Conservation (phyloP, 92 coral and sea anemone species). For the Porites evermanni region DNA sequence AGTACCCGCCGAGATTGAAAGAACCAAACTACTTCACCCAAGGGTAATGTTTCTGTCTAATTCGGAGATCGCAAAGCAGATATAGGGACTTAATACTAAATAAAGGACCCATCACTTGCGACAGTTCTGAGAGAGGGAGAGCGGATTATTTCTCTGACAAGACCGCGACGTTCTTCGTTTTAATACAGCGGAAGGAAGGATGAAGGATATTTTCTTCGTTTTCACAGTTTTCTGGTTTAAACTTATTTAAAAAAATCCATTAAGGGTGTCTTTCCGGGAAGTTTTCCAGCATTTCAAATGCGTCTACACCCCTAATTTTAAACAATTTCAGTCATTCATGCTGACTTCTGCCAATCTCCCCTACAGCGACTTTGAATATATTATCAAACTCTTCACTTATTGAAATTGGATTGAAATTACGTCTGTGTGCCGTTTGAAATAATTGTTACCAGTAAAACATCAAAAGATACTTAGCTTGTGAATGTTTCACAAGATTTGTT, state of each 20-base stretch:
- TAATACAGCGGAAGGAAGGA: not conserved
- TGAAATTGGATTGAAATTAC: slow-evolving; percentile 22
- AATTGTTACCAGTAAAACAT: slow-evolving; percentile 15
- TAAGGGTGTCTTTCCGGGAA: slow-evolving; percentile 5
- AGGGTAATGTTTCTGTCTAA: slow-evolving; percentile 53
- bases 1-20: slow-evolving; percentile 24
- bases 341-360: slow-evolving; percentile 28
- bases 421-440: not conserved
- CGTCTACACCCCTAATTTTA: slow-evolving; percentile 25
- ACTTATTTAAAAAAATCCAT: not conserved
- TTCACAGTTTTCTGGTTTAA: not conserved
- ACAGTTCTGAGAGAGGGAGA: slow-evolving; percentile 17
- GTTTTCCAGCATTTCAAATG: slow-evolving; percentile 3
- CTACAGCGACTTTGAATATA: slow-evolving; percentile 69
- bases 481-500: not conserved
- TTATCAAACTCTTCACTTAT: slow-evolving; percentile 37
- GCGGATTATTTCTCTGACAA: slow-evolving; percentile 1
- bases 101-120: slow-evolving; percentile 32
- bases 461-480: slow-evolving; percentile 18
- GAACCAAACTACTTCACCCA: slow-evolving; percentile 24
- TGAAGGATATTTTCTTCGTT: not conserved
- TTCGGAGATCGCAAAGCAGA: slow-evolving; percentile 50
- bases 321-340: not conserved
- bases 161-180: not conserved
- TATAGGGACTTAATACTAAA: slow-evolving; percentile 6